Base-by-base conservation (phyloP, 2,888 invertebrate genomes). In the Nymphalis polychloros region DNA sequence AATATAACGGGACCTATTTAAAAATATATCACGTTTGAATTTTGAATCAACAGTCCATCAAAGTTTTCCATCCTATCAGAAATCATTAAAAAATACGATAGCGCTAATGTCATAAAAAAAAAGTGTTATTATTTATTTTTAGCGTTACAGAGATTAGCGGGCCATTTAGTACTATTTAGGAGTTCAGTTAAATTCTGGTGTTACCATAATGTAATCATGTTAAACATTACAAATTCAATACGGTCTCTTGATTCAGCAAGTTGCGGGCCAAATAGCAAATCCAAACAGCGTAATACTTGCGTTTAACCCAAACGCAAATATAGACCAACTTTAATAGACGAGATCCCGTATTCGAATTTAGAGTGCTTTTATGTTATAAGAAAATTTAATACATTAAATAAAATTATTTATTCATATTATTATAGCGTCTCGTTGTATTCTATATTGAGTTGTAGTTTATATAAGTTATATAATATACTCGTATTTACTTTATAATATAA, bases 201-300 rank as follows among this genome's bases (percentile, higher is more conserved):
- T 41, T 35, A 67, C 61, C 62, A 49, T 67, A 67, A 65, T 66
- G 73, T 79, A 78, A 81, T 77, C 75, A 75, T 63, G 75, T 75
- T 74, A 64, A 76, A 75, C 72, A 75, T 76, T 71, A 74, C 64
- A 63, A 66, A 69, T 69, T 71, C 69, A 69, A 69, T 64, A 71
- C 60, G 67, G 63, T 69, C 68, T 55, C 71, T 63, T 71, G 71
- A 67, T 60, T 69, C 69, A 67, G 69, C 69, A 69, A 69, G 57
- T 67, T 49, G 55, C 57, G 55, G 53, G 63, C 69, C 67, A 70
- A 70, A 70, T 65, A 68, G 64, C 68, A 57, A 66, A 67, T 65
- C 68, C 49, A 55, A 70, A 68, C 64, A 67, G 47, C 63, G 63
- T 65, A 64, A 69, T 66, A 69, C 64, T 66, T 52, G 61, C 60